These are phyloP conservation scores for Numenius arquata DNA, from an alignment of 2,113 vertebrate genomes.

Conservation along the genomic window DNA sequence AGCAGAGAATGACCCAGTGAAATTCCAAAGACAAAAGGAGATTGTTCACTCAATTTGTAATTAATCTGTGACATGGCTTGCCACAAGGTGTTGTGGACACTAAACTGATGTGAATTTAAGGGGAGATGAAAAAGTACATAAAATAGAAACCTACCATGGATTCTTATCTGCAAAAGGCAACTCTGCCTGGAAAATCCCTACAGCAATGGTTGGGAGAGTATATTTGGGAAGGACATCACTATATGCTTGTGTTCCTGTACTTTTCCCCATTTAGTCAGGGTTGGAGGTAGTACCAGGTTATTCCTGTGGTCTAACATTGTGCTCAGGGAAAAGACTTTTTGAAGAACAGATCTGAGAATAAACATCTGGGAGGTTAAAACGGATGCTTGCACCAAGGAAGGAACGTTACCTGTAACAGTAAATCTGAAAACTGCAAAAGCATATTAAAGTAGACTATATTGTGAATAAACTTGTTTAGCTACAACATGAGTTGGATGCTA, in stretches of 20 bases:
- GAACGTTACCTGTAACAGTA: background rate
- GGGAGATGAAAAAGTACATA: background rate
- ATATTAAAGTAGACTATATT: background rate
- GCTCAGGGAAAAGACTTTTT: background rate
- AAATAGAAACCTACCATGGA: background rate
- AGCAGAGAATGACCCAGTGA: background rate
- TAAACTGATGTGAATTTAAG: background rate
- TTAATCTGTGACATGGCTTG: background rate
- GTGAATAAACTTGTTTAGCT: background rate
- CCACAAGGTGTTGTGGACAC: background rate
- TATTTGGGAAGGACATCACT: background rate
- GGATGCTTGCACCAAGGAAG: background rate
- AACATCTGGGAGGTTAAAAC: background rate
- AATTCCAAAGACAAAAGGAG: background rate
- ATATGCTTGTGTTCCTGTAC: background rate
- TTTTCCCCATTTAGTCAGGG: background rate
- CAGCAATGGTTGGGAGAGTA: background rate
- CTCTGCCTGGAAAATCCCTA: background rate
- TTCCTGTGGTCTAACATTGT: background rate
- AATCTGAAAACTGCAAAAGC: background rate
- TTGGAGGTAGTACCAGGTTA: background rate
- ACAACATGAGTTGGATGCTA: background rate
- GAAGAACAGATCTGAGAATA: background rate
- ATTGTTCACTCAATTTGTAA: background rate
- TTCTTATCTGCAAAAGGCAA: background rate